These are phyloP conservation scores for Polydrusus tereticollis DNA, from an alignment of 2,888 invertebrate species.

Conservation along the genomic window DNA sequence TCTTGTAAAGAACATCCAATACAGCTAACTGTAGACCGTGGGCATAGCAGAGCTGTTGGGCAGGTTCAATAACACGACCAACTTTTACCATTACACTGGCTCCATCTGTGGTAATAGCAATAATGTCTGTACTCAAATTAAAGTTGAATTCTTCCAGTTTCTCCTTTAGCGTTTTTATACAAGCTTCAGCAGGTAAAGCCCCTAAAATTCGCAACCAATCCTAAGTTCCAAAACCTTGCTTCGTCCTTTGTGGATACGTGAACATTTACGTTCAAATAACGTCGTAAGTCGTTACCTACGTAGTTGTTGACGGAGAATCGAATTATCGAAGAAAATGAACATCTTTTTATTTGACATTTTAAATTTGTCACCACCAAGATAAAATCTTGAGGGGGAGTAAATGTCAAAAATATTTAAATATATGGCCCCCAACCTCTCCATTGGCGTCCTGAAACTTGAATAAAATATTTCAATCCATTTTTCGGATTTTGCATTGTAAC, in stretches of 20 bases:
- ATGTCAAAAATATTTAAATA: too few species aligned
- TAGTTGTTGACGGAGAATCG: too few species aligned
- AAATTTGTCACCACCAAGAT: too few species aligned
- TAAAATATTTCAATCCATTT: too few species aligned
- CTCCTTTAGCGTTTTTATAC: conserved; percentile 6
- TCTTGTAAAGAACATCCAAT: conserved; percentile 48
- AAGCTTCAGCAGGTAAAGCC: conserved; percentile 21
- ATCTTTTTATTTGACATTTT: too few species aligned
- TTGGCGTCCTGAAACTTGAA: too few species aligned
- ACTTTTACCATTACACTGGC: conserved; percentile 49
- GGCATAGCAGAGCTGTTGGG: conserved; percentile 51
- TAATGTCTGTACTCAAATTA: conserved; percentile 23
- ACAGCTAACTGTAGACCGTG: conserved; percentile 51
- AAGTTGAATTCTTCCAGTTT: conserved; percentile 28
- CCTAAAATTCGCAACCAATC: conserved; percentile 23
- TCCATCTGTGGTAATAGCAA: conserved; percentile 42
- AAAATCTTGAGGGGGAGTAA: too few species aligned
- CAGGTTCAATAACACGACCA: conserved; percentile 36
- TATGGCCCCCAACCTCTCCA: too few species aligned
- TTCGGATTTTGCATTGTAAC: too few species aligned
- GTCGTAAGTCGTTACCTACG: too few species aligned
- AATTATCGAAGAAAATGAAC: too few species aligned
- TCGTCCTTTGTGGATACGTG: conserved; percentile 3
- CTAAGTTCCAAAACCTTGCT: conserved; percentile 15
- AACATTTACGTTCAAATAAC: conserved; percentile 31